Evolutionary conservation across 2,797 vertebrate species (phyloP), one percentile per base, ranked within the genome.

Genomic region (Halcyon smyrnensis): DNA sequence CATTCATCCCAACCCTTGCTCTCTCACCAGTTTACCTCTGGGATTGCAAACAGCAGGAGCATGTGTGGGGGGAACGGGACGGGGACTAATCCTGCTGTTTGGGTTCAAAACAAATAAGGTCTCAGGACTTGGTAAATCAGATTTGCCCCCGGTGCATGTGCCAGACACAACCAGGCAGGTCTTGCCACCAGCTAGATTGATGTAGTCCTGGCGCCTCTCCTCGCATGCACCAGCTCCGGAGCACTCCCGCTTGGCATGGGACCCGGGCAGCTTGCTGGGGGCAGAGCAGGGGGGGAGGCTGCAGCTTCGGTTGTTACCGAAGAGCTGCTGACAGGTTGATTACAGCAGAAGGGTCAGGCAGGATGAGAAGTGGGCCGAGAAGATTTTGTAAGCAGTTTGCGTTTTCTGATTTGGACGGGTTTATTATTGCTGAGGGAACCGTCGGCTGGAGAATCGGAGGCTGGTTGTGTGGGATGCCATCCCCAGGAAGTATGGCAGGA

Each of bases 91-190:
- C 94, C 77, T 25, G 45, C 93, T 93, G 68, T 96, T 96, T 96
- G 94, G 84, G 84, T 91, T 87, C 90, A 91, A 96, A 97, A 96
- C 95, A 96, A 97, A 73, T 71, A 63, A 64, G 50, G 53, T 78
- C 85, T 93, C 77, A 82, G 76, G 71, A 43, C 62, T 43, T 6
- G 63, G 75, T 94, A 87, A 94, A 90, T 88, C 92, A 93, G 90
- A 93, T 95, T 91, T 86, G 92, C 76, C 74, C 51, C 74, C 3
- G 68, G 87, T 90, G 83, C 59, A 2, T 90, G 95, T 96, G 95
- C 95, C 95, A 97, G 96, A 80, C 79, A 86, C 91, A 97, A 91
- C 96, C 95, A 96, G 97, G 90, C 88, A 85, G 71, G 69, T 93
- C 96, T 87, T 88, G 95, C 89, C 93, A 93, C 89, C 86, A 69